These are phyloP conservation scores for Formica selysi DNA, from an alignment of 1,140 invertebrate genomes.

Conservation along the genomic window DNA sequence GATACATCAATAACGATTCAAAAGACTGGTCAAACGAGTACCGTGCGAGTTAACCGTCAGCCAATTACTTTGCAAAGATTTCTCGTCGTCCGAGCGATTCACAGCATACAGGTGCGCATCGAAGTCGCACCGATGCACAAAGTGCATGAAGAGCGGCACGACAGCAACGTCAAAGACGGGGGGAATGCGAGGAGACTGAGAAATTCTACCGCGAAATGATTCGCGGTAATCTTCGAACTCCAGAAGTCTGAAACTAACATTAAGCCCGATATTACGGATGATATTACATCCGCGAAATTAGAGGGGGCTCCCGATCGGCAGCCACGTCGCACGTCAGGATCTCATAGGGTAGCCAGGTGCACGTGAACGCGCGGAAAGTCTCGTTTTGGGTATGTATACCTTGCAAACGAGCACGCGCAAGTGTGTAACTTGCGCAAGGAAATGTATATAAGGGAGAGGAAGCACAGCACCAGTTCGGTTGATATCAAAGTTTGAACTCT, in stretches of 20 bases:
- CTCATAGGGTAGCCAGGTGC: slow-evolving; percentile 52
- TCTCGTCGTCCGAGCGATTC: background rate
- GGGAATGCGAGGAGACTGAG: background rate
- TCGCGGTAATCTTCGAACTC: slow-evolving; percentile 62
- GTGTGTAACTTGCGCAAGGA: slow-evolving; percentile 33
- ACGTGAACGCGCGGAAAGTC: slow-evolving; percentile 43
- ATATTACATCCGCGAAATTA: slow-evolving; percentile 66
- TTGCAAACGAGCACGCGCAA: background rate
- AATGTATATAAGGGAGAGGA: background rate
- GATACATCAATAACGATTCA: slow-evolving; percentile 35
- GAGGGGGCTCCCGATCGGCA: slow-evolving; percentile 41
- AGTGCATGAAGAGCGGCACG: slow-evolving; percentile 21
- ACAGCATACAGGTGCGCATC: slow-evolving; percentile 8
- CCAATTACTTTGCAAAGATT: slow-evolving; percentile 64
- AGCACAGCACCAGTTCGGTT: slow-evolving; percentile 27
- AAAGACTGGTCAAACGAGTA: slow-evolving; percentile 51
- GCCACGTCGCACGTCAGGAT: slow-evolving; percentile 40
- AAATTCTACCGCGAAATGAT: slow-evolving; percentile 61
- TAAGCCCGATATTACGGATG: slow-evolving; percentile 63
- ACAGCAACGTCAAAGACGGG: slow-evolving; percentile 52
- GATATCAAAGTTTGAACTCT: slow-evolving; percentile 50
- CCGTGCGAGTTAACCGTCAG: slow-evolving; percentile 55
- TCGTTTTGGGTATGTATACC: slow-evolving; percentile 12
- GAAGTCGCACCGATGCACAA: slow-evolving; percentile 39
- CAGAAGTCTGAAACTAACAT: slow-evolving; percentile 47